These are phyloP conservation scores for Melanophora roralis DNA, from an alignment of 2,888 invertebrate genomes.

Conservation along the genomic window DNA sequence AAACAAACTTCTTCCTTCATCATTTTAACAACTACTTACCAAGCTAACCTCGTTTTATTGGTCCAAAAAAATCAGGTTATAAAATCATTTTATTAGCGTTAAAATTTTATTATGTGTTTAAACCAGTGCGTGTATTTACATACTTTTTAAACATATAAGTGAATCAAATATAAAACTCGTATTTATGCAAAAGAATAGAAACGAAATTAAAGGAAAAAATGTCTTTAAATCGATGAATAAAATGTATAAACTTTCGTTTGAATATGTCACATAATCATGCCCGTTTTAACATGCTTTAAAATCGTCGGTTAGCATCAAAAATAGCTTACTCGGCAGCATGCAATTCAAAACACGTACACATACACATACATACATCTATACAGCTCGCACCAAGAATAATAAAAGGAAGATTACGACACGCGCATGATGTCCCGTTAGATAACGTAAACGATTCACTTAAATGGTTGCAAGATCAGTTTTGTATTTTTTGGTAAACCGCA, in stretches of 20 bases:
- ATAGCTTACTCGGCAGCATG: slow-evolving; percentile 19
- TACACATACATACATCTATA: background rate
- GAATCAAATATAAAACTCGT: background rate
- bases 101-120: slow-evolving; percentile 4
- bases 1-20: no score
- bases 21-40: background rate
- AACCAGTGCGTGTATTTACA: background rate
- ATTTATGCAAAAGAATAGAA: background rate
- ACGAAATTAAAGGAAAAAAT: slow-evolving; percentile 10
- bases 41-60: background rate
- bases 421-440: no score
- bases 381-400: no score
- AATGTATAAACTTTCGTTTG: background rate
- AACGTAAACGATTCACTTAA: no score
- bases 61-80: background rate
- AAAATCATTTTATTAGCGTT: slow-evolving; percentile 3
- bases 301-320: slow-evolving; percentile 19
- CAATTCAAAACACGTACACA: background rate
- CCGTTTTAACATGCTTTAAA: slow-evolving; percentile 26
- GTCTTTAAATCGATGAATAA: background rate
- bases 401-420: no score
- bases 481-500: no score
- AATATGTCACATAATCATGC: slow-evolving; percentile 7
- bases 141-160: background rate
- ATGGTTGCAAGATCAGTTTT: no score